phyloP scores from a whole-genome alignment of 2,888 invertebrate genomes.

The Scaptodrosophila latifasciaeformis region DNA sequence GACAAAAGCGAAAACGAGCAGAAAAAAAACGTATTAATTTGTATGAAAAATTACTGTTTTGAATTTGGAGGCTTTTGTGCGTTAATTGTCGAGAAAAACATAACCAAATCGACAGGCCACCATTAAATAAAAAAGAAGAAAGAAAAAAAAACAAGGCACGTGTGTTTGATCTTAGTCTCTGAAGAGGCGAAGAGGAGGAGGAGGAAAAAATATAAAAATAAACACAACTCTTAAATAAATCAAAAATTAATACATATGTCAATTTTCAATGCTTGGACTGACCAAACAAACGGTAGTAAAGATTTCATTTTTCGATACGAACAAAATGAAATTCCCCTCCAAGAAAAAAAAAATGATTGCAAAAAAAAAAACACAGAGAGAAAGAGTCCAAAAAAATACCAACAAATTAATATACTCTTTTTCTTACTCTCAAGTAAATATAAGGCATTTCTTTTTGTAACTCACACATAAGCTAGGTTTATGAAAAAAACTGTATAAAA shows the following conservation, averaged over 20 bases:
- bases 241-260: conserved; percentile 3
- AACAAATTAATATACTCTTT: too few relatives aligned
- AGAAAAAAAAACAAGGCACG: conserved; percentile 39
- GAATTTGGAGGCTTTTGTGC: conserved; percentile 36
- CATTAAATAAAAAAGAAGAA: too few relatives aligned
- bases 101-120: background rate
- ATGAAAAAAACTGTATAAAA: background rate
- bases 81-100: conserved; percentile 48
- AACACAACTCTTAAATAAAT: conserved; percentile 16
- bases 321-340: too few relatives aligned
- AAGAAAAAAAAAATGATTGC: background rate
- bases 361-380: background rate
- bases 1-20: too few relatives aligned
- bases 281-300: conserved; percentile 6
- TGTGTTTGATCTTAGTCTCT: conserved; percentile 27
- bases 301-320: conserved; percentile 1
- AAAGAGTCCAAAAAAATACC: background rate
- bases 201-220: conserved; percentile 19
- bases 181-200: background rate
- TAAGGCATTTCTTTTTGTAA: too few relatives aligned
- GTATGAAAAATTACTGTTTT: conserved; percentile 12
- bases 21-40: conserved; percentile 7
- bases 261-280: conserved; percentile 1
- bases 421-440: too few relatives aligned
- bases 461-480: background rate